Evolutionary conservation across 53 echinoderm and acorn worm genomes (phyloP).

Genomic region (Patiria pectinifera): DNA sequence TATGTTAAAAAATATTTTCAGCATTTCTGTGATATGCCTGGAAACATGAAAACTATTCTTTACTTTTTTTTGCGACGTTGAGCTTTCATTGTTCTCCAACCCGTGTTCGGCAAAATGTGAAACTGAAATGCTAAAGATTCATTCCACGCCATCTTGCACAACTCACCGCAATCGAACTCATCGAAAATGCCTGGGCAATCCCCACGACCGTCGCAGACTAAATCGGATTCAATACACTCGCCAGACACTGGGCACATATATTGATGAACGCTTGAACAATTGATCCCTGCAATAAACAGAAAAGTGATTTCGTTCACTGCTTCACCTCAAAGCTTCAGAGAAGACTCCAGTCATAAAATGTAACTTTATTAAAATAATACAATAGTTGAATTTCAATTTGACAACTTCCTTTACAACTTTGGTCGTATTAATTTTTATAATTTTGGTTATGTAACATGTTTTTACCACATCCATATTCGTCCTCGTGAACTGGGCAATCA

Average conservation of each 20-base stretch:
- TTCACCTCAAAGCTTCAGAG: too few relatives aligned
- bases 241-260: background rate
- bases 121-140: background rate
- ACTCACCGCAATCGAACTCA: constrained; percentile 19
- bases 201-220: background rate
- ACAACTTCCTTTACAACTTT: background rate
- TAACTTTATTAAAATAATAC: background rate
- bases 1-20: too few relatives aligned
- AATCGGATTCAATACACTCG: background rate
- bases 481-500: constrained; percentile 14
- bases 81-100: too few relatives aligned
- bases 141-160: background rate
- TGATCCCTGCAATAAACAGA: background rate
- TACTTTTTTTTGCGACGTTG: too few relatives aligned
- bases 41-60: too few relatives aligned
- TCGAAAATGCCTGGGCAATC: background rate
- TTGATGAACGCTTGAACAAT: background rate
- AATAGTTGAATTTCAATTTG: too few relatives aligned
- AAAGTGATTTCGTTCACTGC: background rate
- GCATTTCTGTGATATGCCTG: too few relatives aligned
- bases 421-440: background rate
- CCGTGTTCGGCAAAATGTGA: too few relatives aligned
- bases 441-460: background rate
- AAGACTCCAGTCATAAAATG: background rate
- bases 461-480: constrained; percentile 40